Evolutionary conservation across 2,113 vertebrate genomes (phyloP), one percentile per base, ranked within the genome.

Genomic region (Eurypyga helias): DNA sequence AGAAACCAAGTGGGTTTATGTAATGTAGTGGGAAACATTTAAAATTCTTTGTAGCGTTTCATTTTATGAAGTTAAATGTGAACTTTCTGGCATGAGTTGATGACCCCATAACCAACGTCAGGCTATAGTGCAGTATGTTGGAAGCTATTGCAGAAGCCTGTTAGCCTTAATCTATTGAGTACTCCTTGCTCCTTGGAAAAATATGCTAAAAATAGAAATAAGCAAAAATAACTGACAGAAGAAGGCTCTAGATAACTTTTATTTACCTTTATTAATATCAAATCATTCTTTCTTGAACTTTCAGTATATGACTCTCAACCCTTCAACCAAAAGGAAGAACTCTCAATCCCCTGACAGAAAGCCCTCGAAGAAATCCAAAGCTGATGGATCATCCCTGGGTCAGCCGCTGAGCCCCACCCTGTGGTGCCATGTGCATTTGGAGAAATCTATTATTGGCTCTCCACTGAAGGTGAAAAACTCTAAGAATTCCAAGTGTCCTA

Each of bases 301-400:
- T 93, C n/a, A 99, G 99, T 99, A 99, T 93, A 98, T 99, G 98
- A 99, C 99, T 83, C 99, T 99, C 77, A 99, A 99, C 93, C 99
- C 99, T 26, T 99, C 99, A 13, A 83, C 98, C 34, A 99, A 99
- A 94, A 99, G 99, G 58, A 99, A 98, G 96, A 99, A 98, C 85
- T 87, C 98, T 87, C 97, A 96, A 5, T 99, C 99, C 25, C 98
- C 98, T 23, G 99, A 99, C 19, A 98, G 99, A 80, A 99, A 98
- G 84, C 97, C 98, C 11, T 95, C 93, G 69, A 99, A 99, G 96
- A 99, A 98, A 96, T 88, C 98, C 16, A 99, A 99, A 97, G 66
- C 93, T 3, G 99, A 99, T 52, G 97, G 62, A 46, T 97, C 98
- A 28, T 97, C 98, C 75, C 96, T 98, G 58, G 98, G 93, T 76